Percentiles rank a stretch among this genome's conserved stretches.
phyloP scores from a whole-genome alignment of 23 tunicate species.

The Styela clava region DNA sequence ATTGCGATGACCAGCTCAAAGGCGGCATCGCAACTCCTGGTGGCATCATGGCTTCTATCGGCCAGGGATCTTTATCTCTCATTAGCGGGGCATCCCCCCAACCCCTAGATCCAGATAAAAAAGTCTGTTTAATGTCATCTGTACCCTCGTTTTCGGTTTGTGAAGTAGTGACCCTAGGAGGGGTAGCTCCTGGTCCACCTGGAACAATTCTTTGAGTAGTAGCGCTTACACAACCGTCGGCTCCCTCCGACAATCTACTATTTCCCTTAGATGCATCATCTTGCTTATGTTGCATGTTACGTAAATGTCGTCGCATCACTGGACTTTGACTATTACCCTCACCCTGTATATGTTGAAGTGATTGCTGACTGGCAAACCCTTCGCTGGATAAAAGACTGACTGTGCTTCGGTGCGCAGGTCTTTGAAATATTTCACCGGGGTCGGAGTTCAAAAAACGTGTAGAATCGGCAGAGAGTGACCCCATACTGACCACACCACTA shows the following conservation, averaged over 20 bases:
- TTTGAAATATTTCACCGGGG: slow-evolving; percentile 1
- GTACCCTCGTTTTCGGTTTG: slow-evolving; percentile 17
- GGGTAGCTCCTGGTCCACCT: slow-evolving; percentile 1
- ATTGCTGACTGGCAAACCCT: not conserved
- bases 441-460: slow-evolving; percentile 26
- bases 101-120: slow-evolving; percentile 99
- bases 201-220: not conserved
- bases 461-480: slow-evolving; percentile 71
- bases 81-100: slow-evolving; percentile 93
- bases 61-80: slow-evolving; percentile 70
- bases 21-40: not conserved
- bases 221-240: not conserved
- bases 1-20: not conserved
- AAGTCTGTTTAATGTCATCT: slow-evolving; percentile 83
- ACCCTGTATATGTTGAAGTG: not conserved
- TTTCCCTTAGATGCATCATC: not conserved
- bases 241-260: not conserved
- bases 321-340: not conserved
- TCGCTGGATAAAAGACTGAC: not conserved
- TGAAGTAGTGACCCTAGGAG: not conserved
- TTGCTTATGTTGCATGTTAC: not conserved
- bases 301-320: slow-evolving; percentile 10
- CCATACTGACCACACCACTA: slow-evolving; percentile 63
- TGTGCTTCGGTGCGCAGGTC: not conserved
- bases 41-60: slow-evolving; percentile 11